Percentiles rank a stretch among this genome's conserved stretches.
phyloP scores from a whole-genome alignment of 2,888 invertebrate genomes.

The Hydrotaea diabolus region DNA sequence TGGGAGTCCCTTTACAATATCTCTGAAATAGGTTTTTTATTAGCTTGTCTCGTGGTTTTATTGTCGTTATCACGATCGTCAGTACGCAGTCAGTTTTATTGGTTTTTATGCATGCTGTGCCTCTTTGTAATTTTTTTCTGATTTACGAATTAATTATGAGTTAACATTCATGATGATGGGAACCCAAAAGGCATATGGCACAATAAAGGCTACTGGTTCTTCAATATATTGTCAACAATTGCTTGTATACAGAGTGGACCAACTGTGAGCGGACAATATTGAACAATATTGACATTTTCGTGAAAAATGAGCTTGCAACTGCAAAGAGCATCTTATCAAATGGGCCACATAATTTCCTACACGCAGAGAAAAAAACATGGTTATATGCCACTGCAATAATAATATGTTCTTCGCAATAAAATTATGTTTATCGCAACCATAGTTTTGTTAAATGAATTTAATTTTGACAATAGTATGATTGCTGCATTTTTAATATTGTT shows the following conservation, averaged over 20 bases:
- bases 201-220: slow-evolving; percentile 13
- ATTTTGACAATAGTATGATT: no score
- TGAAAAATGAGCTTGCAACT: no score
- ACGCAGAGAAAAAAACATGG: no score
- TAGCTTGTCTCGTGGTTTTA: slow-evolving; percentile 22
- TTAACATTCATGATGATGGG: slow-evolving; percentile 5
- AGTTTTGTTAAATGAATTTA: no score
- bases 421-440: no score
- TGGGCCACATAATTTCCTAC: no score
- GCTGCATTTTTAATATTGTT: no score
- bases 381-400: no score
- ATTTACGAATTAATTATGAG: slow-evolving; percentile 3
- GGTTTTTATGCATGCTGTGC: background rate
- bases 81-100: slow-evolving; percentile 8
- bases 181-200: background rate
- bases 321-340: no score
- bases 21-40: slow-evolving; percentile 16
- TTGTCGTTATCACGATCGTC: slow-evolving; percentile 18
- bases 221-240: background rate
- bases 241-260: background rate
- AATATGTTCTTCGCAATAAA: no score
- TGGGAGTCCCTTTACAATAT: background rate
- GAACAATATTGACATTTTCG: no score
- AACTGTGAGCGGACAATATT: no score
- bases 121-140: background rate